phyloP scores from a whole-genome alignment of 1,140 invertebrate genomes.

The Tetragonula clypearis region DNA sequence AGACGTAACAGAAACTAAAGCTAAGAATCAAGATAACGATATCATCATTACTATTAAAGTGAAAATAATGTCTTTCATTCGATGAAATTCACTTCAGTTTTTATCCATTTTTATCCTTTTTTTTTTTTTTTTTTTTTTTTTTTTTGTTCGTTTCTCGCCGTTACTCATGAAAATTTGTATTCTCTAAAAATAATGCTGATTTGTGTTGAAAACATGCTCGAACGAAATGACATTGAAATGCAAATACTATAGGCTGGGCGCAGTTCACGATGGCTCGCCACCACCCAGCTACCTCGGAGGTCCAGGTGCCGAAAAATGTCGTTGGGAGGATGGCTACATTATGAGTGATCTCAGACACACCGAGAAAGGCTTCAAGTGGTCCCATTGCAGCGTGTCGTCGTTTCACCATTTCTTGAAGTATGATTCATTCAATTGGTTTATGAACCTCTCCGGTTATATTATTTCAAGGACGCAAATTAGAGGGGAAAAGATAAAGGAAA shows the following conservation, averaged over 20 bases:
- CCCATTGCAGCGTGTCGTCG: conserved; percentile 94
- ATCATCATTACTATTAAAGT: background rate
- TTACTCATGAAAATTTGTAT: background rate
- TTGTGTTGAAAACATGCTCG: background rate
- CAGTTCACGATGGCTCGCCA: conserved; percentile 96
- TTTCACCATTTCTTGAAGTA: conserved; percentile 98
- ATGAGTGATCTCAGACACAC: conserved; percentile 97
- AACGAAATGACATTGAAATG: background rate
- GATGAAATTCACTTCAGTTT: background rate
- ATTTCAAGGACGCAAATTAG: background rate
- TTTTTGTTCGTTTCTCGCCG: too few species aligned
- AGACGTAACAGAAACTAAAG: background rate
- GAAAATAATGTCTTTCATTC: background rate
- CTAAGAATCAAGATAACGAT: background rate
- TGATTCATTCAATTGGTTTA: conserved; percentile 63
- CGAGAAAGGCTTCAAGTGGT: conserved; percentile 97
- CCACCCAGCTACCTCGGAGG: conserved; percentile 96
- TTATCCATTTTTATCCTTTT: too few species aligned
- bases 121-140: too few species aligned
- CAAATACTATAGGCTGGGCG: conserved; percentile 84
- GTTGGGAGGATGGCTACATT: conserved; percentile 98
- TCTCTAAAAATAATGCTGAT: background rate
- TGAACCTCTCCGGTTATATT: background rate
- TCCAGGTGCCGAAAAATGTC: conserved; percentile 96
- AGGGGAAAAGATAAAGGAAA: too few species aligned